Evolutionary conservation across 2,113 vertebrate genomes (phyloP).

Genomic region (Strigops habroptila): DNA sequence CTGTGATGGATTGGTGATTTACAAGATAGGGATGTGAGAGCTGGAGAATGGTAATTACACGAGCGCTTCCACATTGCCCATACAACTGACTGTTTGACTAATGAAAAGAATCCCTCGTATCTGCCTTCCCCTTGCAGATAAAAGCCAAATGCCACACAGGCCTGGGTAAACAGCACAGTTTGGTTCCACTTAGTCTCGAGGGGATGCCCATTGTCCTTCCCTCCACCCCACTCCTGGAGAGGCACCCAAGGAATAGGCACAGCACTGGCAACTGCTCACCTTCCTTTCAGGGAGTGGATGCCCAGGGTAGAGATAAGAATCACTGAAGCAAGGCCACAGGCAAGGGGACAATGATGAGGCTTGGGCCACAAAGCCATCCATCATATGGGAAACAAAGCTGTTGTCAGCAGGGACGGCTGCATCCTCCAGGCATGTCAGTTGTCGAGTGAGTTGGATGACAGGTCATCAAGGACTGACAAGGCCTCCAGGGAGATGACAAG

Average conservation of each 20-base stretch:
- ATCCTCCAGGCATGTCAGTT: constrained; percentile 74
- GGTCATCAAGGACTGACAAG: not conserved
- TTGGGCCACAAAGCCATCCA: constrained; percentile 76
- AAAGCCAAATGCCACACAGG: constrained; percentile 46
- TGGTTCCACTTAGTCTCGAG: not conserved
- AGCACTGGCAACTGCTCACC: constrained; percentile 61
- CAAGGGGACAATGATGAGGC: constrained; percentile 72
- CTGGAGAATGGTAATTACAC: constrained; percentile 60
- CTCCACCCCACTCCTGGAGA: not conserved
- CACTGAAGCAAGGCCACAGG: constrained; percentile 45
- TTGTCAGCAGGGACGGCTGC: constrained; percentile 73
- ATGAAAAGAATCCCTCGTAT: constrained; percentile 46
- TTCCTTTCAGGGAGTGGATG: constrained; percentile 39
- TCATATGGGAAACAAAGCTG: constrained; percentile 81
- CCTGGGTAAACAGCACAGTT: constrained; percentile 23
- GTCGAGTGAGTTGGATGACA: constrained; percentile 55
- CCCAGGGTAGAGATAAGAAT: constrained; percentile 78
- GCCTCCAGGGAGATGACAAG: constrained; percentile 30
- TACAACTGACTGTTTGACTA: constrained; percentile 52
- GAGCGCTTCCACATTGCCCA: constrained; percentile 23
- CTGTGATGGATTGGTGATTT: constrained; percentile 83
- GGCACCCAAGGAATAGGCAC: not conserved
- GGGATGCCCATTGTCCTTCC: not conserved
- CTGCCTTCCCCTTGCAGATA: constrained; percentile 64
- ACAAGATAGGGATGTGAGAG: constrained; percentile 77